Evolutionary conservation across 2,888 invertebrate species (phyloP), one percentile per base, ranked within the genome.

Genomic region (Drosophila leonis): DNA sequence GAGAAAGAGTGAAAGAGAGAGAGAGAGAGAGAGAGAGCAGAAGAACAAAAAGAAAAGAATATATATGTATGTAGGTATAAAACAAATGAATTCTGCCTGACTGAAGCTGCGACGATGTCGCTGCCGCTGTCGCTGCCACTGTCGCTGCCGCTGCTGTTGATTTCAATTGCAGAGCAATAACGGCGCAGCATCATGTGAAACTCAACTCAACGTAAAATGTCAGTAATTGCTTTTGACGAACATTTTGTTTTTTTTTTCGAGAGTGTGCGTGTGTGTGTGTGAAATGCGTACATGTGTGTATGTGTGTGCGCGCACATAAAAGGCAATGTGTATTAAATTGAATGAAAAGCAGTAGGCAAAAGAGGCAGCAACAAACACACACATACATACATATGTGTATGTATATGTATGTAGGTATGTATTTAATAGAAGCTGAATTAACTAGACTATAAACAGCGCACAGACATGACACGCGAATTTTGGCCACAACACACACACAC

Each of bases 151-250:
- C 56, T 79, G 85, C 55, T 66, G 64, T 70, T 72, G 75, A 73
- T 81, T 89, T 87, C 89, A 83, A 89, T 89, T 84, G 90, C 88
- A 81, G 77, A 81, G 82, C 82, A 76, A 78, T 83, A 89, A 86
- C 75, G 78, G 73, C 78, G 64, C 71, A 65, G 54, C 76, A 71
- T 71, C 80, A 80, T 66, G 66, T 66, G 72, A 72, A 68, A 59
- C 67, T 67, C 70, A 69, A 83, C 83, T 83, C 71, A 83, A 78
- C 85, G 84, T 75, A 82, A 79, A 89, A 84, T 77, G 85, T 76
- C 90, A 84, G 84, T 84, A 90, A 90, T 88, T 89, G 84, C 82
- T 77, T 77, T 75, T 82, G 74, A 84, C 82, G 72, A 83, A 71
- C 72, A 65, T 65, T 79, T 68, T 57, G 64, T 41, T 39, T 54